These are phyloP conservation scores for Pygocentrus nattereri DNA, from an alignment of 2,797 vertebrate genomes.

Conservation along the genomic window DNA sequence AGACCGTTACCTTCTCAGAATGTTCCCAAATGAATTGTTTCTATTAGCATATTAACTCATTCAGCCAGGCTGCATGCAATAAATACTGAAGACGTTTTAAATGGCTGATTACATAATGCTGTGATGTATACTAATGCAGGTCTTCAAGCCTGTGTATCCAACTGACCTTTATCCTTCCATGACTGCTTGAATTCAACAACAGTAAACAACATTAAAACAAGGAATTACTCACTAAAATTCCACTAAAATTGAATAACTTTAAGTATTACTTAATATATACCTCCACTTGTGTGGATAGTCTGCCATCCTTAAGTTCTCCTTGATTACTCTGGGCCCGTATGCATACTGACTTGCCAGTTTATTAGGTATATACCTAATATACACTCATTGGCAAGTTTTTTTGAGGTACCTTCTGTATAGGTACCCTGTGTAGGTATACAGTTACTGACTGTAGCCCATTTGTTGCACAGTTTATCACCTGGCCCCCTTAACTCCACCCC, in stretches of 20 bases:
- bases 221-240: background rate
- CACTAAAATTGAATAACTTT: background rate
- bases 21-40: conserved; percentile 59
- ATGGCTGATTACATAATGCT: conserved; percentile 50
- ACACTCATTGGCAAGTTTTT: background rate
- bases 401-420: background rate
- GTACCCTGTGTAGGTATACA: background rate
- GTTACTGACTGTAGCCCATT: background rate
- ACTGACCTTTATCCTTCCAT: conserved; percentile 19
- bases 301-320: background rate
- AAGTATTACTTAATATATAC: background rate
- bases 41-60: conserved; percentile 61
- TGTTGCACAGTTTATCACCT: background rate
- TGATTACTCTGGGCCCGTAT: background rate
- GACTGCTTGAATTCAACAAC: conserved; percentile 18
- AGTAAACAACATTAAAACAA: conserved; percentile 12
- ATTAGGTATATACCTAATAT: background rate
- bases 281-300: background rate
- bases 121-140: conserved; percentile 32
- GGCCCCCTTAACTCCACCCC: background rate
- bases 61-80: conserved; percentile 50
- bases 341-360: background rate
- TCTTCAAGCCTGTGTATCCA: conserved; percentile 15
- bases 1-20: conserved; percentile 79
- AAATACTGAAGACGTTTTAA: conserved; percentile 60